These are phyloP conservation scores for Heliothis virescens DNA, from an alignment of 1,140 invertebrate genomes.

Conservation along the genomic window DNA sequence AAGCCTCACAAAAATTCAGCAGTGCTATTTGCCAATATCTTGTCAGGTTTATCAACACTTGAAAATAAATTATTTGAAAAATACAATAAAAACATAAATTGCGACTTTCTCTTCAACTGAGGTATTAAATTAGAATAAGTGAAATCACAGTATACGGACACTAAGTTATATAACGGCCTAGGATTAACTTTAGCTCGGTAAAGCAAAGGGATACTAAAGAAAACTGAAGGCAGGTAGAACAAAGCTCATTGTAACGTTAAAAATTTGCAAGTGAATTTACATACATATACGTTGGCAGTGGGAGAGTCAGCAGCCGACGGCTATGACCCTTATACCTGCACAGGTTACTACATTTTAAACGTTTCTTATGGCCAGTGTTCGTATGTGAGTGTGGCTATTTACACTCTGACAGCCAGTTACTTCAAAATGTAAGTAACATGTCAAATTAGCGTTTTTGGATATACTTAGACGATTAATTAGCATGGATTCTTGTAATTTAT, in stretches of 20 bases:
- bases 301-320: background rate
- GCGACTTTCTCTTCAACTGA: too few relatives aligned
- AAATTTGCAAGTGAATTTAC: conserved; percentile 26
- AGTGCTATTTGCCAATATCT: too few relatives aligned
- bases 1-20: too few relatives aligned
- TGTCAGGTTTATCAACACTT: too few relatives aligned
- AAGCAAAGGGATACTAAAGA: background rate
- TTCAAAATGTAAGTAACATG: too few relatives aligned
- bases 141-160: background rate
- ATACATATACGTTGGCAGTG: conserved; percentile 17
- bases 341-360: background rate
- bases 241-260: conserved; percentile 7
- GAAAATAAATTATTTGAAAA: too few relatives aligned
- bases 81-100: too few relatives aligned
- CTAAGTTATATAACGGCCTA: background rate
- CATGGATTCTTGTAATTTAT: too few relatives aligned
- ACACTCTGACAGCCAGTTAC: too few relatives aligned
- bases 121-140: background rate
- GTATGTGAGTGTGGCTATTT: too few relatives aligned
- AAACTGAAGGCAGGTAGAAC: background rate
- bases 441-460: too few relatives aligned
- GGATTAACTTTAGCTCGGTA: background rate
- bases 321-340: background rate
- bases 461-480: too few relatives aligned
- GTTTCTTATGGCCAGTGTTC: background rate